phyloP scores from a whole-genome alignment of 2,888 invertebrate species.

The Eledona agricola region DNA sequence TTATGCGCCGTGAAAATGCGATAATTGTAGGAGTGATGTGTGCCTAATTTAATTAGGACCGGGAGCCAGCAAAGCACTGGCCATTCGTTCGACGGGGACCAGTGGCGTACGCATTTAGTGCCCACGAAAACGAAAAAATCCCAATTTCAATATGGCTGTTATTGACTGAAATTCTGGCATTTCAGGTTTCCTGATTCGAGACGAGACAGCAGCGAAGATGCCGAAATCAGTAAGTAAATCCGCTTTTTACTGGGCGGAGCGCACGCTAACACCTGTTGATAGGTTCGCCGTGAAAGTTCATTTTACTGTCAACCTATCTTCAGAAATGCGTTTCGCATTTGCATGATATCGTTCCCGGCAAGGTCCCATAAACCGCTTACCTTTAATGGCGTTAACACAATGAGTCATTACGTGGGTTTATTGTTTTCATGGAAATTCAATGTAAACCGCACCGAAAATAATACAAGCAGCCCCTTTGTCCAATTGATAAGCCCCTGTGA shows the following conservation, averaged over 20 bases:
- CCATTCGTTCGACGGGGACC: conserved; percentile 14
- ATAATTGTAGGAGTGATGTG: conserved; percentile 5
- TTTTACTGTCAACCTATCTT: conserved; percentile 22
- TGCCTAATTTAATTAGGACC: conserved; percentile 42
- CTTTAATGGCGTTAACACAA: conserved; percentile 6
- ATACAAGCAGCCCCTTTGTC: no score
- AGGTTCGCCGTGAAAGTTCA: conserved; percentile 15
- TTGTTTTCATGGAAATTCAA: background rate
- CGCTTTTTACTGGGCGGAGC: conserved; percentile 6
- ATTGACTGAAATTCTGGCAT: background rate
- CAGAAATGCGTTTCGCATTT: no score
- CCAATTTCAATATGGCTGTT: no score
- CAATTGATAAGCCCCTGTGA: no score
- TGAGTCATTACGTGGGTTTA: conserved; percentile 10
- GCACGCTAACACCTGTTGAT: conserved; percentile 25
- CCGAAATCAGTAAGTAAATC: conserved; percentile 23
- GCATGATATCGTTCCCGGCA: background rate
- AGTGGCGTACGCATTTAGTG: conserved; percentile 31
- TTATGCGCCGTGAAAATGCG: background rate
- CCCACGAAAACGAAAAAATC: no score
- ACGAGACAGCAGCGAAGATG: conserved; percentile 24
- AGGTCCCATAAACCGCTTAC: background rate
- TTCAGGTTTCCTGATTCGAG: conserved; percentile 21
- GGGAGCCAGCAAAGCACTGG: conserved; percentile 17
- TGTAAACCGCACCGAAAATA: background rate